Percentiles rank a stretch among this genome's conserved stretches.
phyloP scores from a whole-genome alignment of 2,888 invertebrate genomes.

The Thelaira solivaga region DNA sequence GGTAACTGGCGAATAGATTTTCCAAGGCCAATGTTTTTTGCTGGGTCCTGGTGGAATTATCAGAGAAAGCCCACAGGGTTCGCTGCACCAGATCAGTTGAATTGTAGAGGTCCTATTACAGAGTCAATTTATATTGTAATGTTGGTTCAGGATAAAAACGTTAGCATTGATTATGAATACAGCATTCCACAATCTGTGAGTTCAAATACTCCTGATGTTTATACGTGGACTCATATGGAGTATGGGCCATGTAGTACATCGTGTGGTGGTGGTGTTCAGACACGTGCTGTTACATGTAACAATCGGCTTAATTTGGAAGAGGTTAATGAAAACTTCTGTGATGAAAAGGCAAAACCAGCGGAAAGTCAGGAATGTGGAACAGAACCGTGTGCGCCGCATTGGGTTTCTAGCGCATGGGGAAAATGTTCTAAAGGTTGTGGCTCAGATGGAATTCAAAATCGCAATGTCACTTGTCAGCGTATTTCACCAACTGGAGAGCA shows the following conservation, averaged over 20 bases:
- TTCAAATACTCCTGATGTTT: conserved; percentile 84
- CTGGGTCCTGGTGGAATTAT: conserved; percentile 92
- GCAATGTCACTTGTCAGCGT: conserved; percentile 89
- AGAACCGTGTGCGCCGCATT: conserved; percentile 87
- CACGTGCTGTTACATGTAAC: conserved; percentile 88
- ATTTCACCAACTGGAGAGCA: conserved; percentile 84
- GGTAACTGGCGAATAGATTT: conserved; percentile 97
- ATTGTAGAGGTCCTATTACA: conserved; percentile 91
- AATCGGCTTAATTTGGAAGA: conserved; percentile 84
- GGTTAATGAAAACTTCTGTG: conserved; percentile 88
- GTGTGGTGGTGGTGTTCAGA: conserved; percentile 93
- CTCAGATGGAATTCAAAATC: conserved; percentile 82
- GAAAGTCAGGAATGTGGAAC: conserved; percentile 85
- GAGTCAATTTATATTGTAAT: conserved; percentile 92
- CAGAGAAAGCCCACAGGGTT: conserved; percentile 88
- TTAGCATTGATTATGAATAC: conserved; percentile 93
- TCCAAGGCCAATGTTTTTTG: conserved; percentile 87
- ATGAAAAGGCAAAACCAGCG: conserved; percentile 84
- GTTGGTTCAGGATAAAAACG: conserved; percentile 88
- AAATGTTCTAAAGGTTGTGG: conserved; percentile 91
- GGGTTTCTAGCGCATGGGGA: conserved; percentile 88
- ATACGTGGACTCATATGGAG: conserved; percentile 85
- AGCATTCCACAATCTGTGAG: conserved; percentile 87
- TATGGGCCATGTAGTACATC: conserved; percentile 89
- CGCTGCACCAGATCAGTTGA: conserved; percentile 89